Base-by-base conservation (phyloP, 2,797 vertebrate genomes). In the Rhinogobio ventralis region DNA sequence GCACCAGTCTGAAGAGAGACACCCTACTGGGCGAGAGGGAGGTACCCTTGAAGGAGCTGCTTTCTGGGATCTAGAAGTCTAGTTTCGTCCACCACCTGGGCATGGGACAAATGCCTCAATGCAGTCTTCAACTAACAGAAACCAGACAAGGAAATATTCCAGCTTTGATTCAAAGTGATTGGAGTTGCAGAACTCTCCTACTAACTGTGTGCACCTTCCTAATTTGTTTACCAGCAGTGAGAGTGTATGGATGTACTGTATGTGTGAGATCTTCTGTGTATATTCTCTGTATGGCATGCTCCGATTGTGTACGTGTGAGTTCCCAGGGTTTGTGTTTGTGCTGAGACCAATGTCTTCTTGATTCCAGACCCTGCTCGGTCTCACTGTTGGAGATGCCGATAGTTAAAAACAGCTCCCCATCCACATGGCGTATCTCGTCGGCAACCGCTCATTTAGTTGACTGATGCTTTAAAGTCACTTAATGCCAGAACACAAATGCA, bases 1-100 rank as follows among this genome's bases (percentile, higher is more conserved):
- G 97, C 30, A 96, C 97, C 87, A 98, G 98, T 90, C 96, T 99
- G 13, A 99, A 98, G 94, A 94, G 98, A 90, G 97, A 99, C 94
- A 95, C 94, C 0, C 92, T 99, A 90, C 95, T 99, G 55, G 98
- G 97, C 0, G 97, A 98, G 92, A 94, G 96, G 87, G 97, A 99
- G 92, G 92, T 98, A 78, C 94, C 95, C 0, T 93, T 99, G n/a
- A 92, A 94, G 0, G 86, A 97, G 84, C 92, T 99, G 84, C 93
- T 99, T 25, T 93, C 97, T 1, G 94, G 93, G n/a, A 82, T 95
- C 85, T 96, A 93, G 92, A 53, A 33, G 33, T 51, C 49, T 2
- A 23, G 17, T n/a, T 49, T 20, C 53, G 3, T 76, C 23, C 49
- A 14, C n/a, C 4, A 19, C 3, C 7, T 55, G 55, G 81, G 45